Conservation (phyloP, 2,888 invertebrate genomes). For the Endotricha flammealis region DNA sequence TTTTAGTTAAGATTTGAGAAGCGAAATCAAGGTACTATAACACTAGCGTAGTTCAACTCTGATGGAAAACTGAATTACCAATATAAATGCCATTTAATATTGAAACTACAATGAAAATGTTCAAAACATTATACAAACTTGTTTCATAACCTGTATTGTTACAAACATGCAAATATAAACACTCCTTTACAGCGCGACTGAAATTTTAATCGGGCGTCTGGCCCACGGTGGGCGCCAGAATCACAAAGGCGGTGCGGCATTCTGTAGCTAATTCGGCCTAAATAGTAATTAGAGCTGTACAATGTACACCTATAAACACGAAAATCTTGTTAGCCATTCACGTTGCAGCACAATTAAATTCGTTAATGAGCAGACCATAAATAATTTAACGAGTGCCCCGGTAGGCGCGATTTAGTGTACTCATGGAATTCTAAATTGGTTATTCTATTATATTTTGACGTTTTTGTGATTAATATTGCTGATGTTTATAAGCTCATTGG, state of each 20-base stretch:
- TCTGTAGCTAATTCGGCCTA: constrained; percentile 28
- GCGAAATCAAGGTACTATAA: no score
- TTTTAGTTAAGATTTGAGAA: no score
- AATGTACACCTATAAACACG: constrained; percentile 29
- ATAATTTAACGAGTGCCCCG: constrained; percentile 17
- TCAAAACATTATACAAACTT: no score
- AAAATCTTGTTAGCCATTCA: constrained; percentile 26
- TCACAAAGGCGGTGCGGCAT: constrained; percentile 26
- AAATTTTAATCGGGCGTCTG: constrained; percentile 20
- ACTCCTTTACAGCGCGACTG: constrained; percentile 8
- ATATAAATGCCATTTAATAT: no score
- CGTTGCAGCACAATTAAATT: constrained; percentile 30
- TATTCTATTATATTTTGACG: no score
- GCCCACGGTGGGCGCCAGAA: constrained; percentile 8
- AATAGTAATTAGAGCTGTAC: constrained; percentile 34
- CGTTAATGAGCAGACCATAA: constrained; percentile 28
- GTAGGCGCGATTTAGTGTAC: no score
- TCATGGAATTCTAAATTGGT: no score
- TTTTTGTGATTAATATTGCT: no score
- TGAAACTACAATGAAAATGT: no score
- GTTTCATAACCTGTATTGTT: neutral
- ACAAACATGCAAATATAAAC: constrained; percentile 1
- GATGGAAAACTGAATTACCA: no score
- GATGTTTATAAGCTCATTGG: no score
- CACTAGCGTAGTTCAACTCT: no score